phyloP scores from a whole-genome alignment of 37 sponge, comb jelly and placozoan species.

The Ephydatia muelleri region DNA sequence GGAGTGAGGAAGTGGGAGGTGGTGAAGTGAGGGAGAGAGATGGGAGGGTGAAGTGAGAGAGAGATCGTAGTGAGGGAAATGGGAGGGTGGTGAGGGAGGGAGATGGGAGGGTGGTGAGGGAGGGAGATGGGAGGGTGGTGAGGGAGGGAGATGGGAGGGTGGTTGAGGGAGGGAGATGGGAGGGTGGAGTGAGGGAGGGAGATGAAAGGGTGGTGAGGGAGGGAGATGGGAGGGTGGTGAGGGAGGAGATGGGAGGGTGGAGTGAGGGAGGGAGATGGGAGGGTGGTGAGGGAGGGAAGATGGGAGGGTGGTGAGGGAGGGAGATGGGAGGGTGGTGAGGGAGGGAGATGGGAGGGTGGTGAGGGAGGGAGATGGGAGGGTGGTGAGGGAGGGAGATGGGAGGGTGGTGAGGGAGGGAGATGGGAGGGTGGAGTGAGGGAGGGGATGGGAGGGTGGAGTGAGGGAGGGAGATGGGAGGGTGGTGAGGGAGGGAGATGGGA shows the following conservation, averaged over 20 bases:
- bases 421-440: background rate
- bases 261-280: background rate
- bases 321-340: background rate
- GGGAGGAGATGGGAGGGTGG: background rate
- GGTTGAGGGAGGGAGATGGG: too few species aligned
- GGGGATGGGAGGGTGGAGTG: too few species aligned
- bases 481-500: too few species aligned
- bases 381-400: background rate
- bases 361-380: background rate
- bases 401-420: background rate
- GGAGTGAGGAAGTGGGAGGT: too few species aligned
- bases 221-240: too few species aligned
- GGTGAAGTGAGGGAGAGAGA: too few species aligned
- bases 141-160: too few species aligned
- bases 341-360: background rate
- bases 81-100: background rate
- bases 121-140: too few species aligned
- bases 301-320: background rate
- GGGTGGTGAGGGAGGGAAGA: background rate
- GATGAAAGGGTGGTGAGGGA: background rate
- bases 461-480: too few species aligned
- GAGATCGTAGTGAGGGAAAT: too few species aligned
- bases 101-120: background rate
- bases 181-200: too few species aligned
- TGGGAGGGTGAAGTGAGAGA: too few species aligned